Evolutionary conservation across 2,888 invertebrate genomes (phyloP), one percentile per base, ranked within the genome.

Genomic region (Alitta virens): DNA sequence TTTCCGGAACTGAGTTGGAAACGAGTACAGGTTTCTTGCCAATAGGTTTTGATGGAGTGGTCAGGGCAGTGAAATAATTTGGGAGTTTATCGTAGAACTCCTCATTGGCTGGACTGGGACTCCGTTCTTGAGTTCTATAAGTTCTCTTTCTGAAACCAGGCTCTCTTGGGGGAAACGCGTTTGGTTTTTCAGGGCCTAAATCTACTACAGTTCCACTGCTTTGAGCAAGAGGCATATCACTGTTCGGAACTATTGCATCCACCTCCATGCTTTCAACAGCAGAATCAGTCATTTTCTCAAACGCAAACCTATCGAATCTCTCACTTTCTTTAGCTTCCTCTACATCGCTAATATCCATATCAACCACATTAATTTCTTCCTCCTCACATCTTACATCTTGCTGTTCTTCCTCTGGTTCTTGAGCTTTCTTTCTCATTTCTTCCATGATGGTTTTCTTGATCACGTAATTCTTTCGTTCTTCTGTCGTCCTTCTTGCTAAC

Each of bases 81-180:
- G 79, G 79, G 56, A 79, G 64, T 64, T 77, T 78, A 66, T 78
- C 76, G 67, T 74, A 77, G 9, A 43, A 49, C 24, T 50, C 25
- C 23, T 21, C 51, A 9, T 62, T 61, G 46, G n/a, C 25, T 24
- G 25, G 24, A 24, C 5, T 24, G n/a, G 23, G 16, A 42, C 43
- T 16, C 25, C 42, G 12, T 56, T 56, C 25, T 43, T 56, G 21
- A 21, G 5, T 46, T 18, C 46, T n/a, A 16, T 46, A 46, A 46
- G n/a, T 46, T 21, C 46, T n/a, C 46, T 21, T 46, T 18, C 46
- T 46, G 18, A 12, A 18, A 18, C 46, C n/a, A 7, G 46, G 46
- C 21, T 46, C 46, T 33, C 33, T 5, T 7, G 33, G 33, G 12
- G 33, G 7, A 33, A 7, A 12, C 12, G 12, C 33, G 12, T 5